Evolutionary conservation across 2,888 invertebrate species (phyloP).

Genomic region (Macrosoma leucophasiata): DNA sequence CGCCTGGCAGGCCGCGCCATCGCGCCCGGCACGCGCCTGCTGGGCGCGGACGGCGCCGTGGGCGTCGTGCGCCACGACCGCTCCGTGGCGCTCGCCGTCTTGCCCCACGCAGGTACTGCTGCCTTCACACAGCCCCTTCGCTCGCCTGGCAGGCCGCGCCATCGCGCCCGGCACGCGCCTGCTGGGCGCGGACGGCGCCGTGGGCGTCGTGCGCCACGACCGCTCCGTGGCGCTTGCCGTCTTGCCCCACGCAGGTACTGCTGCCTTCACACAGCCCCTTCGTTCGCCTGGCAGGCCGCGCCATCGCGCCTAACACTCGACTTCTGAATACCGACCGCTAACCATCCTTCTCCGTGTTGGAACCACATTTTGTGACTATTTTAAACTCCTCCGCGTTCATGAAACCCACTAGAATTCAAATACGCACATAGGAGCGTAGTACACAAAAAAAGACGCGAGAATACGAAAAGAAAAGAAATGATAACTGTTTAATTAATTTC

Average conservation of each 20-base stretch:
- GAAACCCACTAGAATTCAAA: too few species aligned
- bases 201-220: conserved; percentile 80
- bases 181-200: conserved; percentile 77
- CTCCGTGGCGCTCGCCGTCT: conserved; percentile 70
- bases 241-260: conserved; percentile 62
- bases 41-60: conserved; percentile 78
- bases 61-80: conserved; percentile 80
- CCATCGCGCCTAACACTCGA: conserved; percentile 67
- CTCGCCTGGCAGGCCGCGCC: conserved; percentile 73
- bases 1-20: conserved; percentile 74
- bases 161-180: conserved; percentile 69
- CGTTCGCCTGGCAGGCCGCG: conserved; percentile 74
- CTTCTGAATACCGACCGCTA: conserved; percentile 76
- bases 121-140: too few species aligned
- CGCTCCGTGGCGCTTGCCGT: conserved; percentile 75
- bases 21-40: conserved; percentile 63
- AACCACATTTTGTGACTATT: too few species aligned
- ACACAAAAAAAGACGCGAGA: too few species aligned
- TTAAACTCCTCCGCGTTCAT: too few species aligned
- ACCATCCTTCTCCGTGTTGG: too few species aligned
- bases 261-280: too few species aligned
- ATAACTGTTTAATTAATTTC: too few species aligned
- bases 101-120: conserved; percentile 63
- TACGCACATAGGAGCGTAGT: too few species aligned
- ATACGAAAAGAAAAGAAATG: too few species aligned